phyloP scores from a whole-genome alignment of 2,797 vertebrate genomes.

The Notolabrus celidotus region DNA sequence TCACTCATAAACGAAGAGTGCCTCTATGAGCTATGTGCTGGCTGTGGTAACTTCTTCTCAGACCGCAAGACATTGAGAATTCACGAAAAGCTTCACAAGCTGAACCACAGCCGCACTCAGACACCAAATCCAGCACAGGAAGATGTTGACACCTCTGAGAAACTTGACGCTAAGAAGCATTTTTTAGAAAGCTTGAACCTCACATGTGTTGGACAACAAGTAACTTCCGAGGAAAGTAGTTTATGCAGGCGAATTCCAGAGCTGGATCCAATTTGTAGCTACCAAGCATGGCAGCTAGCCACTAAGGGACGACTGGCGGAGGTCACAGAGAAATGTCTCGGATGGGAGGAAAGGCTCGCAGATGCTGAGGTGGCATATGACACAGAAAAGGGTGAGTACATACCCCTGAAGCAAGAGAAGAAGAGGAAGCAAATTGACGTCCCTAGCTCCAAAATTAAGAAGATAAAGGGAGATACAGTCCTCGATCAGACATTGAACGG shows the following conservation, averaged over 20 bases:
- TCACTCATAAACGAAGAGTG: conserved; percentile 90
- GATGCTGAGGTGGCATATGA: conserved; percentile 91
- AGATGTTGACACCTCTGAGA: conserved; percentile 53
- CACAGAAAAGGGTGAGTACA: conserved; percentile 91
- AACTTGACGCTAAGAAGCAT: conserved; percentile 78
- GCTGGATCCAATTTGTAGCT: conserved; percentile 96
- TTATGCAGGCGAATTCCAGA: conserved; percentile 88
- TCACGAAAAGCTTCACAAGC: conserved; percentile 91
- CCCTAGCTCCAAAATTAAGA: conserved; percentile 76
- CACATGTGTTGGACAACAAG: conserved; percentile 72
- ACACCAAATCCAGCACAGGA: conserved; percentile 47
- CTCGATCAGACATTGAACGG: conserved; percentile 54
- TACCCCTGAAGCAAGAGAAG: conserved; percentile 91
- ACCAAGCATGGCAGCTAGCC: conserved; percentile 97
- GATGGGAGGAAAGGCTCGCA: conserved; percentile 91
- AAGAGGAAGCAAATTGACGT: conserved; percentile 90
- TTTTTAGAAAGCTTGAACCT: conserved; percentile 92
- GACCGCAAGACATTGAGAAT: conserved; percentile 90
- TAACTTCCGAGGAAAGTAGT: conserved; percentile 64
- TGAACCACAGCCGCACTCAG: conserved; percentile 43
- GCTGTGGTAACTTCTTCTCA: conserved; percentile 95
- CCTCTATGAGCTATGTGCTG: conserved; percentile 94
- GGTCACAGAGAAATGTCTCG: conserved; percentile 89
- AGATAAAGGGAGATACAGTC: conserved; percentile 74
- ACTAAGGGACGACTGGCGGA: conserved; percentile 94